phyloP scores from a whole-genome alignment of 2,888 invertebrate species.

The Andrena dorsata region DNA sequence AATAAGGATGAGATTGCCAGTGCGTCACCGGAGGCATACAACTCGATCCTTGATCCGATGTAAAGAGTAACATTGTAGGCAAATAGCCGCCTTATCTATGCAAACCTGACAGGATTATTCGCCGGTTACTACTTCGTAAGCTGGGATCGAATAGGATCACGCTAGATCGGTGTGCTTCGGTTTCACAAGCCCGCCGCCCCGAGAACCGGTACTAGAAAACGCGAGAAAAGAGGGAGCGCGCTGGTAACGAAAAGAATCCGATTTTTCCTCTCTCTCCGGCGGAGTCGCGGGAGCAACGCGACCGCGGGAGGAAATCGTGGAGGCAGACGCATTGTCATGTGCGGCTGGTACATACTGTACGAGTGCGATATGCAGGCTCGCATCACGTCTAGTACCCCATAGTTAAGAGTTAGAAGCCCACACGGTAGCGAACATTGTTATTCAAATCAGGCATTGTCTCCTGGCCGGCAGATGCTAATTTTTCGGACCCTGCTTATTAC shows the following conservation, averaged over 20 bases:
- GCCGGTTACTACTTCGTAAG: not conserved
- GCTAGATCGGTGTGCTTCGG: not conserved
- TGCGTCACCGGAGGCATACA: conserved; percentile 5
- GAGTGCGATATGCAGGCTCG: conserved; percentile 65
- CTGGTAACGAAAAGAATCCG: conserved; percentile 15
- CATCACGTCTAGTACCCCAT: conserved; percentile 73
- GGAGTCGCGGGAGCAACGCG: conserved; percentile 37
- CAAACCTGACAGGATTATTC: not conserved
- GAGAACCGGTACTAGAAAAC: conserved; percentile 27
- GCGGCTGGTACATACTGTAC: conserved; percentile 37
- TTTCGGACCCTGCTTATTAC: conserved; percentile 82
- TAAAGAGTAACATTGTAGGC: conserved; percentile 14
- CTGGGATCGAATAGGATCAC: not conserved
- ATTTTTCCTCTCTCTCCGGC: not conserved
- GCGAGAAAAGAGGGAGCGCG: conserved; percentile 4
- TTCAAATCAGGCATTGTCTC: conserved; percentile 84
- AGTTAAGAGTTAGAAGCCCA: conserved; percentile 83
- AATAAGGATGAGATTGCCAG: conserved; percentile 1
- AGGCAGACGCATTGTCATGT: conserved; percentile 68
- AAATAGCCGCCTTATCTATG: not conserved
- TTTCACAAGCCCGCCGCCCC: conserved; percentile 6
- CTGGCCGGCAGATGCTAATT: conserved; percentile 81
- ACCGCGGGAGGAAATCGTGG: conserved; percentile 68
- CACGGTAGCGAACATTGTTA: conserved; percentile 84
- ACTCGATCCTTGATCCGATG: conserved; percentile 7